A percentile compares a stretch with the other conserved stretches of the same genome.
Evolutionary conservation across 37 sponge, comb jelly and placozoan genomes (phyloP).

Genomic region (Oopsacas minuta): DNA sequence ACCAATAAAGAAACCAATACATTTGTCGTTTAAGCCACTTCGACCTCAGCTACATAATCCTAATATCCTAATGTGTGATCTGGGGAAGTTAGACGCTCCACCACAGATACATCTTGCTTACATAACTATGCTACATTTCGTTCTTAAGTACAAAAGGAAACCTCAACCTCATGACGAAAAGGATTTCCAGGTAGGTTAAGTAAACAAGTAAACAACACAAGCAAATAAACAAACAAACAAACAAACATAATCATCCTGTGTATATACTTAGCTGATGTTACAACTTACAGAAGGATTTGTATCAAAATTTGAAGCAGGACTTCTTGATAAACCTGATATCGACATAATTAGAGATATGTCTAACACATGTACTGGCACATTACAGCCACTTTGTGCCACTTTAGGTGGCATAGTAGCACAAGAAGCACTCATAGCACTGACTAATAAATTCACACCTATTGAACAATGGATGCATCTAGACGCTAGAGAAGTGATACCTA

Average conservation of each 20-base stretch:
- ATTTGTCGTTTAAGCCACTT: constrained; percentile 40
- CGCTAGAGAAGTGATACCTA: neutral
- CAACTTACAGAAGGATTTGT: neutral
- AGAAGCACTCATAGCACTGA: constrained; percentile 78
- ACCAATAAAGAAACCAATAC: neutral
- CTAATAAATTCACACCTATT: constrained; percentile 86
- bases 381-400: constrained; percentile 57
- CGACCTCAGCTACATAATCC: constrained; percentile 43
- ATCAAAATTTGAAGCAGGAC: neutral
- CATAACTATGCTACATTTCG: constrained; percentile 38
- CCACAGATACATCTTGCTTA: constrained; percentile 29
- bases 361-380: constrained; percentile 29
- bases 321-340: constrained; percentile 21
- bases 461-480: constrained; percentile 54
- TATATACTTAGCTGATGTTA: neutral
- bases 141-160: neutral
- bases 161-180: neutral
- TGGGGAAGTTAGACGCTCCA: constrained; percentile 51
- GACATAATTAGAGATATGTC: constrained; percentile 29
- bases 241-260: neutral
- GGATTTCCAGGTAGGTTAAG: neutral
- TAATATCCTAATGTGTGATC: constrained; percentile 40
- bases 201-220: too few species aligned
- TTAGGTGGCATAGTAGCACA: constrained; percentile 85
- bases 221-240: neutral